Evolutionary conservation across 1,140 invertebrate genomes (phyloP).

Genomic region (Hyphantria cunea): DNA sequence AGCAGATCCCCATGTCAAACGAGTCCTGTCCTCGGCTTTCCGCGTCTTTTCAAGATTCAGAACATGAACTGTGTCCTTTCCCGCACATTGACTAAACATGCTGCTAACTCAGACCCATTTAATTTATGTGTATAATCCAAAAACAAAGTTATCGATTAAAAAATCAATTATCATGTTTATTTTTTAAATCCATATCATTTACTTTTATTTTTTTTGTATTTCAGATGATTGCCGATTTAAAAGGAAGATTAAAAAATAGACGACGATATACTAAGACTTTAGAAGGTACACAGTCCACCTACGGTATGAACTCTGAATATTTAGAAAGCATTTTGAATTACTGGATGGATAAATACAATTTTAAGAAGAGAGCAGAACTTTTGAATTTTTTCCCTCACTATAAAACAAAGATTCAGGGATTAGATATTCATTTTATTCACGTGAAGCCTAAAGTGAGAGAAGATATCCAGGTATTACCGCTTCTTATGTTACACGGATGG

Average conservation of each 20-base stretch:
- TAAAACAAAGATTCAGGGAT: slow-evolving; percentile 86
- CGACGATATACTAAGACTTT: slow-evolving; percentile 83
- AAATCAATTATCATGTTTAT: too few species aligned
- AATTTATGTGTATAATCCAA: too few species aligned
- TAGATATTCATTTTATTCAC: slow-evolving; percentile 90
- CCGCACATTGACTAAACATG: too few species aligned
- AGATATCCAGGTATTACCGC: slow-evolving; percentile 83
- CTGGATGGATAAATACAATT: slow-evolving; percentile 90
- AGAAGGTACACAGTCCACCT: slow-evolving; percentile 87
- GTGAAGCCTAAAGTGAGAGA: slow-evolving; percentile 76
- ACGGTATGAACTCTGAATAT: slow-evolving; percentile 89
- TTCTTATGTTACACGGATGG: slow-evolving; percentile 95
- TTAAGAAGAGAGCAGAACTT: slow-evolving; percentile 84
- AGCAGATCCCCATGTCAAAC: too few species aligned
- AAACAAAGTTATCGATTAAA: too few species aligned
- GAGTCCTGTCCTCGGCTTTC: too few species aligned
- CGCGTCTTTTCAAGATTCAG: too few species aligned
- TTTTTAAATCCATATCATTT: too few species aligned
- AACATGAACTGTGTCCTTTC: too few species aligned
- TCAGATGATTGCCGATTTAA: slow-evolving; percentile 85
- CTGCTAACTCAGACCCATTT: too few species aligned
- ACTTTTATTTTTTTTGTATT: slow-evolving; percentile 24
- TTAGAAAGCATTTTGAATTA: slow-evolving; percentile 86
- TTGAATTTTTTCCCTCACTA: slow-evolving; percentile 90
- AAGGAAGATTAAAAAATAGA: slow-evolving; percentile 83